Evolutionary conservation across 64 coral and sea anemone species (phyloP).

Genomic region (Platygyra sinensis): DNA sequence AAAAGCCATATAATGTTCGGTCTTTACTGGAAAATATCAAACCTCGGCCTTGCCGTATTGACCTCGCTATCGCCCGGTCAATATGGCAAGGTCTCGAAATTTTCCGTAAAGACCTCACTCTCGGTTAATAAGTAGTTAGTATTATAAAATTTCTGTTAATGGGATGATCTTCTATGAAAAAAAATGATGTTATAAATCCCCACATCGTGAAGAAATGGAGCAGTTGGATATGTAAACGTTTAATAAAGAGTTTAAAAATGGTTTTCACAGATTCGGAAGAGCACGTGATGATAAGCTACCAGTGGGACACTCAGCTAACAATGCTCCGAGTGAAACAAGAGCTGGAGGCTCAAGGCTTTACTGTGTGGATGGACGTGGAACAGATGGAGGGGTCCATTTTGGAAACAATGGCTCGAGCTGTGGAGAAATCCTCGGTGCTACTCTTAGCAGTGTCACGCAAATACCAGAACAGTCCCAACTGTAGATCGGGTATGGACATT

Average conservation of each 20-base stretch:
- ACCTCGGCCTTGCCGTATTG: too few species aligned
- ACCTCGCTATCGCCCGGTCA: too few species aligned
- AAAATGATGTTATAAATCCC: not conserved
- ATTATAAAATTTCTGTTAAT: too few species aligned
- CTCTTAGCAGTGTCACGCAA: conserved; percentile 38
- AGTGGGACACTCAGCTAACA: conserved; percentile 41
- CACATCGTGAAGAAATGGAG: not conserved
- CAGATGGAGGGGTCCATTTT: conserved; percentile 47
- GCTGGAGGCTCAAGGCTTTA: not conserved
- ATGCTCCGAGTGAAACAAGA: conserved; percentile 34
- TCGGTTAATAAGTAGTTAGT: too few species aligned
- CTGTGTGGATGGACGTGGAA: conserved; percentile 55
- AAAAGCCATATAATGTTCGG: too few species aligned
- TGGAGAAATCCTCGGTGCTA: conserved; percentile 32
- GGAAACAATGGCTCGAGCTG: conserved; percentile 49
- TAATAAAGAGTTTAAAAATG: too few species aligned
- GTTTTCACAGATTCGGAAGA: conserved; percentile 32
- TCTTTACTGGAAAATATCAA: too few species aligned
- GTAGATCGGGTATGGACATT: conserved; percentile 41
- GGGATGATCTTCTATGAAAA: not conserved
- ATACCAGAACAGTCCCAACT: conserved; percentile 52
- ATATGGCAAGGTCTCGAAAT: too few species aligned
- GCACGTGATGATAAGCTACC: conserved; percentile 48
- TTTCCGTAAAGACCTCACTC: too few species aligned
- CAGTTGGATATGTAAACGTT: not conserved